These are phyloP conservation scores for Rhadinocentrus ornatus DNA, from an alignment of 2,797 vertebrate genomes.

Conservation along the genomic window DNA sequence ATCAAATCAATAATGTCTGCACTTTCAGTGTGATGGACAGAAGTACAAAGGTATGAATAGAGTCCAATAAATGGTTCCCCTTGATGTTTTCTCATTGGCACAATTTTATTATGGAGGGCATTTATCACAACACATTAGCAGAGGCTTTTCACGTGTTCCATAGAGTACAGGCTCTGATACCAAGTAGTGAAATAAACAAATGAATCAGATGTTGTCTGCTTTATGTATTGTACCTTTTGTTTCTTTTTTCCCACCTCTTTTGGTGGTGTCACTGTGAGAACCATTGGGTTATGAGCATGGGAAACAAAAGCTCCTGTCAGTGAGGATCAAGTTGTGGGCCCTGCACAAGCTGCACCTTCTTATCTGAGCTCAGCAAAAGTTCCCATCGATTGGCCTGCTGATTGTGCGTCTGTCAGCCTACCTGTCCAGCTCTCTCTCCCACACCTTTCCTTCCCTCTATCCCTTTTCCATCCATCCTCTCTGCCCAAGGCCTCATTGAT, in stretches of 20 bases:
- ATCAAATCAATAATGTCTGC: slow-evolving; percentile 55
- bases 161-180: slow-evolving; percentile 22
- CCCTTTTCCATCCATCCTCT: slow-evolving; percentile 21
- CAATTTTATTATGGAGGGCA: slow-evolving; percentile 37
- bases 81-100: slow-evolving; percentile 29
- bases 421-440: slow-evolving; percentile 41
- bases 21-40: slow-evolving; percentile 56
- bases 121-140: slow-evolving; percentile 48
- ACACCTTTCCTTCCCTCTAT: slow-evolving; percentile 23
- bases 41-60: slow-evolving; percentile 58
- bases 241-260: slow-evolving; percentile 8
- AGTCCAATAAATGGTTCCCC: slow-evolving; percentile 46
- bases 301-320: slow-evolving; percentile 74
- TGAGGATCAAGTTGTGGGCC: slow-evolving; percentile 38
- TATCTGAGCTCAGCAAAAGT: slow-evolving; percentile 78
- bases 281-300: slow-evolving; percentile 36
- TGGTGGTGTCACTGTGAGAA: slow-evolving; percentile 28
- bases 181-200: slow-evolving; percentile 27
- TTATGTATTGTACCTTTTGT: slow-evolving; percentile 23
- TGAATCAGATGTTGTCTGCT: slow-evolving; percentile 38
- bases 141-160: slow-evolving; percentile 31
- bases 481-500: slow-evolving; percentile 72
- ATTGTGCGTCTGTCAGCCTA: slow-evolving; percentile 76
- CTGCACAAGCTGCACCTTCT: slow-evolving; percentile 66
- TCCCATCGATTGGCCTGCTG: slow-evolving; percentile 67